Evolutionary conservation across 2,113 vertebrate genomes (phyloP), one percentile per base, ranked within the genome.

Genomic region (Ciconia boyciana): DNA sequence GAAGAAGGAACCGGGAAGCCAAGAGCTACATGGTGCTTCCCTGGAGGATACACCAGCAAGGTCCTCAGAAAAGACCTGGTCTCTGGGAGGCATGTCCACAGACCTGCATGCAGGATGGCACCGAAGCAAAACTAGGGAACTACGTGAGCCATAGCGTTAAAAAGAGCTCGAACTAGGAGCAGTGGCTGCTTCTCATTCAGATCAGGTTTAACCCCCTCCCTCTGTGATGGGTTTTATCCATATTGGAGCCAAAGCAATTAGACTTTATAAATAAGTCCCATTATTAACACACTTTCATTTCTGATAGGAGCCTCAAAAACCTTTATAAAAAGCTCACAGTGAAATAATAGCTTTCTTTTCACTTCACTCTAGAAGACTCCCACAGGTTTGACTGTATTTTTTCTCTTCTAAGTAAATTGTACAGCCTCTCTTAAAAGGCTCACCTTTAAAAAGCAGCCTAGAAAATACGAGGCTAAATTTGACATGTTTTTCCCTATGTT

Each of bases 311-410:
- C 58, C 90, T 92, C 57, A 70, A 69, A 95, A 85, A 77, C 54
- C 49, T 83, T 77, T 39, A 66, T 62, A 69, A 92, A 69, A 94
- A 81, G 39, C 76, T 81, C 14, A 4, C 71, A 75, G 76, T 81
- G 60, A 95, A 95, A 89, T 83, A 93, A 94, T 64, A 87, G 48
- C 48, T 83, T 86, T 88, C 65, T 90, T 96, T 91, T 95, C 75
- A 94, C 34, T 75, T 92, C 88, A 83, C 28, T 64, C 14, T 77
- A 88, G 64, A 82, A 81, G 39, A 90, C 90, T 92, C 92, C 93
- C 94, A 94, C 85, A 83, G 71, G 32, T 87, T 87, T 71, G 29
- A 75, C n/a, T 89, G 65, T 76, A 66, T 83, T 89, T 81, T 76
- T 87, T 86, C 71, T 83, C 62, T 92, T 86, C 9, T 0, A 90